Conservation (phyloP, 2,797 vertebrate species). For the Bovichtus diacanthus region DNA sequence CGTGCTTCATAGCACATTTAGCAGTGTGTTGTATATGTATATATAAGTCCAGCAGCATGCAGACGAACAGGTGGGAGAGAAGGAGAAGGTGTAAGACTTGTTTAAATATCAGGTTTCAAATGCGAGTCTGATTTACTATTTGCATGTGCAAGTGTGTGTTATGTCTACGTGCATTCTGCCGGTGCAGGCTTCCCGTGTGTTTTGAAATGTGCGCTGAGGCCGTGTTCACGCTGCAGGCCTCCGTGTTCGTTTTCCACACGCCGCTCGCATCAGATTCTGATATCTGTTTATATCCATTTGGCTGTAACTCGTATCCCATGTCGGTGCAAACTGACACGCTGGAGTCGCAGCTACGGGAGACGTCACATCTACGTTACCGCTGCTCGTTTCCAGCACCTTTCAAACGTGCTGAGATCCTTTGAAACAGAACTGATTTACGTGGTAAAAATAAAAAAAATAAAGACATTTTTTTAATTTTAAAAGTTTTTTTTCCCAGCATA, state of each 20-base stretch:
- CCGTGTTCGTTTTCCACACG: slow-evolving; percentile 26
- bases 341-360: slow-evolving; percentile 23
- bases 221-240: slow-evolving; percentile 17
- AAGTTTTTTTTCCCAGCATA: no score
- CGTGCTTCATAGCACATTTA: slow-evolving; percentile 46
- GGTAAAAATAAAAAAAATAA: no score
- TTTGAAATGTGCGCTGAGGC: slow-evolving; percentile 9
- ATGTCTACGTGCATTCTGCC: slow-evolving; percentile 30
- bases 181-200: slow-evolving; percentile 25
- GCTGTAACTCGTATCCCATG: slow-evolving; percentile 16
- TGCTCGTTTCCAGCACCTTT: slow-evolving; percentile 14
- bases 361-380: slow-evolving; percentile 33
- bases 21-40: slow-evolving; percentile 29
- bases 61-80: slow-evolving; percentile 38
- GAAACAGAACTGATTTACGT: slow-evolving; percentile 11
- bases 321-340: background rate
- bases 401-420: background rate
- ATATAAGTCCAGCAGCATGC: slow-evolving; percentile 30
- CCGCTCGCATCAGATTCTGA: slow-evolving; percentile 39
- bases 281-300: slow-evolving; percentile 45
- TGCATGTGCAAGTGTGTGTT: slow-evolving; percentile 28
- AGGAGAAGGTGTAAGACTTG: slow-evolving; percentile 1
- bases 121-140: slow-evolving; percentile 15
- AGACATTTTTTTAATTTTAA: no score
- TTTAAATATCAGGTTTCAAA: slow-evolving; percentile 26